Evolutionary conservation across 2,797 vertebrate species (phyloP), one percentile per base, ranked within the genome.

Genomic region (Schizopygopsis malacanthus): DNA sequence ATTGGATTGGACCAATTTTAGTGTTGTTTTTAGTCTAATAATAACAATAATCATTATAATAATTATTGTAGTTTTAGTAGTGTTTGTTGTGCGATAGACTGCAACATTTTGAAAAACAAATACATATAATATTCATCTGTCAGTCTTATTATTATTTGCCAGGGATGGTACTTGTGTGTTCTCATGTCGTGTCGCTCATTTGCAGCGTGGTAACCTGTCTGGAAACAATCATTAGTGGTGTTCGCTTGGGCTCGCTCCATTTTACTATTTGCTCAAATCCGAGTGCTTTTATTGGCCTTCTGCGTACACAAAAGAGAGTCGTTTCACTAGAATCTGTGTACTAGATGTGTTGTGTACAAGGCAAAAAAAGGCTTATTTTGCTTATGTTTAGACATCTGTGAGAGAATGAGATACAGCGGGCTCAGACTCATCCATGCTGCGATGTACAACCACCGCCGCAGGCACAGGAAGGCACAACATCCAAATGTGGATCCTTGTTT

Each of bases 371-470:
- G 28, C 79, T 41, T 80, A 67, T 67, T 11, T 67, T 82, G 86
- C 28, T 67, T 67, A 37, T 47, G 41, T 88, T 63, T 59, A 76
- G 79, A 65, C 56, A 11, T 76, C 72, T 85, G 22, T 72, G 65
- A 33, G 28, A 65, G 79, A 45, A 54, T 43, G 59, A 78, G 56
- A 41, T 77, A 12, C 33, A 54, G 16, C 61, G 33, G 54, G 75
- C 39, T 81, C 47, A 78, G 37, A 33, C 71, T 61, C 61, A 85
- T 45, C 45, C 47, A 47, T 70, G 85, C 59, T 83, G 71, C 70
- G 67, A 72, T 87, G 83, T 84, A 63, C 76, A 79, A 85, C 47
- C 69, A 63, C 76, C 81, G 86, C 88, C 86, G 75, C n/a, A 45
- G 88, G 85, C 79, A 79, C 41, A 82, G 73, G 82, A 86, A 84